A percentile compares a stretch with the other conserved stretches of the same genome.
These are phyloP conservation scores for Emydura subglobosa DNA, from an alignment of 2,113 vertebrate genomes.

Conservation along the genomic window DNA sequence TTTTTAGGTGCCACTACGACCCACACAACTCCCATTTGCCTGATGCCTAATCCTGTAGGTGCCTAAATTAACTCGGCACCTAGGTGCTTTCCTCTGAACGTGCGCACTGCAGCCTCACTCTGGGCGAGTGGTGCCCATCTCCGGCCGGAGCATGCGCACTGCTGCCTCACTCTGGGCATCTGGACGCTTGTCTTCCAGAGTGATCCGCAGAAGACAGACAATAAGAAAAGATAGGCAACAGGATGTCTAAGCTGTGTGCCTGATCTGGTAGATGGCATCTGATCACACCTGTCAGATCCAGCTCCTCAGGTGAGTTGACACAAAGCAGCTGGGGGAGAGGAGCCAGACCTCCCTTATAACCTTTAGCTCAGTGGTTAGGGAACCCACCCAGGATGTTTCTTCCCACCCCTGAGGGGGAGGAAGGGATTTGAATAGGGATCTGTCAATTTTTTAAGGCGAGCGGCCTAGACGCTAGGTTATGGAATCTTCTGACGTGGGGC, in stretches of 20 bases:
- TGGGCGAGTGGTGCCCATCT: neutral
- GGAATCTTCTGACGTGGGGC: neutral
- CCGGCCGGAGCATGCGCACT: neutral
- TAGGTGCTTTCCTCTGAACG: neutral
- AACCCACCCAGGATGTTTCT: neutral
- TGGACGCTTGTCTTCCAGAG: neutral
- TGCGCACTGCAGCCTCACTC: neutral
- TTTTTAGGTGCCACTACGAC: neutral
- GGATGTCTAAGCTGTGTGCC: neutral
- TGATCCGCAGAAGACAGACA: neutral
- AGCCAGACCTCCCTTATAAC: neutral
- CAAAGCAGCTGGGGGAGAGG: neutral
- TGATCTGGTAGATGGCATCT: neutral
- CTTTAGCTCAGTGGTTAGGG: neutral
- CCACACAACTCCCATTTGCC: neutral
- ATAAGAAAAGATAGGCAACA: neutral
- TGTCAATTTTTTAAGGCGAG: neutral
- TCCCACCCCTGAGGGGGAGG: neutral
- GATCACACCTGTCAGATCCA: neutral
- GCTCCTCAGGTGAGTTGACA: neutral
- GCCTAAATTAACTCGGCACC: neutral
- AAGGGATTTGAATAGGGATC: neutral
- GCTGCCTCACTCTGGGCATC: neutral
- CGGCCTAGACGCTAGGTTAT: neutral
- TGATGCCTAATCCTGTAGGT: neutral